Percentiles rank a stretch among this genome's conserved stretches.
Evolutionary conservation across 2,797 vertebrate genomes (phyloP).

Genomic region (Muscicapa striata): DNA sequence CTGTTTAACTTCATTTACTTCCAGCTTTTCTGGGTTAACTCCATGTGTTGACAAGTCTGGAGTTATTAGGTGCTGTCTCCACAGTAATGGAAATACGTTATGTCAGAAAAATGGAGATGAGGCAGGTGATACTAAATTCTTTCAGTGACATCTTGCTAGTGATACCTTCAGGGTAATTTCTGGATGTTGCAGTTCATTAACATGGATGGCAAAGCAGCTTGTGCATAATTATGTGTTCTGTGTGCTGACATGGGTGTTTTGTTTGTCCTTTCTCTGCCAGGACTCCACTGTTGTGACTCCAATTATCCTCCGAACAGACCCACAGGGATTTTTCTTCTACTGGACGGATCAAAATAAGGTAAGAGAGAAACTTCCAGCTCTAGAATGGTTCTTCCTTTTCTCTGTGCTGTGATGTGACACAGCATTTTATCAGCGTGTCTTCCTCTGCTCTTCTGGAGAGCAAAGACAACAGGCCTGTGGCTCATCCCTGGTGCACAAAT

Average conservation of each 20-base stretch:
- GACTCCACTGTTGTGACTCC: constrained; percentile 82
- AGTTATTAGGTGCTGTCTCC: background rate
- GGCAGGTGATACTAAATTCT: constrained; percentile 13
- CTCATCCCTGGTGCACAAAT: background rate
- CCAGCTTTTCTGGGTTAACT: background rate
- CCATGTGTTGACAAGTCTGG: background rate
- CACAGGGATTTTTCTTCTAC: constrained; percentile 85
- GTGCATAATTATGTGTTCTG: background rate
- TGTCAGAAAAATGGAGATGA: background rate
- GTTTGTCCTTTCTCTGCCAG: constrained; percentile 61
- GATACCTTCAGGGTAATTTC: background rate
- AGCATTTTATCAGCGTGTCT: background rate
- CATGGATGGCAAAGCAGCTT: background rate
- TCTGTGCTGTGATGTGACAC: background rate
- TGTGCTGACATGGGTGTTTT: background rate
- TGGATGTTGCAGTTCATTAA: background rate
- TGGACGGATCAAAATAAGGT: constrained; percentile 88
- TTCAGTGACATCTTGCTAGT: background rate
- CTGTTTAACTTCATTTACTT: background rate
- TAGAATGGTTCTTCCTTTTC: background rate
- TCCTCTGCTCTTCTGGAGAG: background rate
- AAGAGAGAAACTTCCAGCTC: constrained; percentile 36
- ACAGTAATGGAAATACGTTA: background rate
- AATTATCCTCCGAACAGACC: constrained; percentile 82
- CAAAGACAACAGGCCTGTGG: background rate